A percentile compares a stretch with the other conserved stretches of the same genome.
These are phyloP conservation scores for Psephotus haematonotus DNA, from an alignment of 2,113 vertebrate genomes.

Conservation along the genomic window DNA sequence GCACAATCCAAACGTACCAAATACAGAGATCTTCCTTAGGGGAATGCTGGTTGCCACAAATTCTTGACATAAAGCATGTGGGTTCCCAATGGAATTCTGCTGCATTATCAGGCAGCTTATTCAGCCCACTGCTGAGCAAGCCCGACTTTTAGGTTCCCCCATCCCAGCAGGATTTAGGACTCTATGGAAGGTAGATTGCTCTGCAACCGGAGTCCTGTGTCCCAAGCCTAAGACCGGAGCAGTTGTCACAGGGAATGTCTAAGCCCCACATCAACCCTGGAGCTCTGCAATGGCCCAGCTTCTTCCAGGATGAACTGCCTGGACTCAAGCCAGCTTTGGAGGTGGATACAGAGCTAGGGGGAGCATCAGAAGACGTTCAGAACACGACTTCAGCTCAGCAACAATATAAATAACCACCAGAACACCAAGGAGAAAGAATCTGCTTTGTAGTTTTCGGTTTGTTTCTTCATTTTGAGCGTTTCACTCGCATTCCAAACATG, in stretches of 20 bases:
- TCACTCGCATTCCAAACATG: background rate
- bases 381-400: background rate
- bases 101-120: background rate
- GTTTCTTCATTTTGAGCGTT: background rate
- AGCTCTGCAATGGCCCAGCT: background rate
- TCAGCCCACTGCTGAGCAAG: background rate
- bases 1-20: background rate
- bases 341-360: background rate
- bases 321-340: background rate
- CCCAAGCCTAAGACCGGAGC: background rate
- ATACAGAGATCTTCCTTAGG: background rate
- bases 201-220: background rate
- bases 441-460: background rate
- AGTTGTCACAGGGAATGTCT: background rate
- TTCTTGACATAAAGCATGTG: background rate
- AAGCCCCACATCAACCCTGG: background rate
- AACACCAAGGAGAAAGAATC: background rate
- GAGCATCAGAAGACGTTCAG: background rate
- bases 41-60: background rate
- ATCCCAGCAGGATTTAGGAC: background rate
- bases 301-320: background rate
- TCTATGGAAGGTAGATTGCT: background rate
- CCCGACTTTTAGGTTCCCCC: background rate
- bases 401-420: background rate
- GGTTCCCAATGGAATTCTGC: background rate